A percentile compares a stretch with the other conserved stretches of the same genome.
Conservation (phyloP, 2,797 vertebrate species). For the Pipistrellus pygmaeus region DNA sequence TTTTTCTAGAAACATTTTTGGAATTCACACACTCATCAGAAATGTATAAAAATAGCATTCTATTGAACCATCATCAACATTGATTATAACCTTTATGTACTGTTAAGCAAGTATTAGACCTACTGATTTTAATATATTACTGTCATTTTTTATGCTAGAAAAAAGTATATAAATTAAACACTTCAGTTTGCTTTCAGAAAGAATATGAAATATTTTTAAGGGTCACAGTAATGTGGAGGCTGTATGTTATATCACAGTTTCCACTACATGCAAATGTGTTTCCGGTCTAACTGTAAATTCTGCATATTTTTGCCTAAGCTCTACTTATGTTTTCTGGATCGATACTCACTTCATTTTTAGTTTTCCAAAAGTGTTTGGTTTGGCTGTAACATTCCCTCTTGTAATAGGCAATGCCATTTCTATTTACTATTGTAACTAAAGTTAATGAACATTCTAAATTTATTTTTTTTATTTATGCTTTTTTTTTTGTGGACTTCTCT, state of each 20-base stretch:
- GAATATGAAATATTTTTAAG: slow-evolving; percentile 51
- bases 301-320: slow-evolving; percentile 83
- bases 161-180: slow-evolving; percentile 22
- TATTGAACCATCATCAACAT: slow-evolving; percentile 17
- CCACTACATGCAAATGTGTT: slow-evolving; percentile 82
- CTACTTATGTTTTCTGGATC: slow-evolving; percentile 81
- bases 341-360: slow-evolving; percentile 83
- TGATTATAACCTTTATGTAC: neutral
- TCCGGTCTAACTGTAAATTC: slow-evolving; percentile 83
- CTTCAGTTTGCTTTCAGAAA: slow-evolving; percentile 46
- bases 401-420: slow-evolving; percentile 84
- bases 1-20: slow-evolving; percentile 16
- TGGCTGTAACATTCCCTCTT: slow-evolving; percentile 85
- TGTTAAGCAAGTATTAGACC: slow-evolving; percentile 25
- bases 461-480: slow-evolving; percentile 81
- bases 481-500: slow-evolving; percentile 77
- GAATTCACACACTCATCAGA: neutral
- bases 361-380: slow-evolving; percentile 84
- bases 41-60: slow-evolving; percentile 20
- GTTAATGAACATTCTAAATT: slow-evolving; percentile 87
- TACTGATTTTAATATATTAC: slow-evolving; percentile 21
- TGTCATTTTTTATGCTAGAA: neutral
- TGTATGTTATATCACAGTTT: slow-evolving; percentile 66
- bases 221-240: neutral
- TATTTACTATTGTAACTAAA: slow-evolving; percentile 86